A percentile compares a stretch with the other conserved stretches of the same genome.
Conservation (phyloP, 2,888 invertebrate genomes). For the Lepidonotus clava region DNA sequence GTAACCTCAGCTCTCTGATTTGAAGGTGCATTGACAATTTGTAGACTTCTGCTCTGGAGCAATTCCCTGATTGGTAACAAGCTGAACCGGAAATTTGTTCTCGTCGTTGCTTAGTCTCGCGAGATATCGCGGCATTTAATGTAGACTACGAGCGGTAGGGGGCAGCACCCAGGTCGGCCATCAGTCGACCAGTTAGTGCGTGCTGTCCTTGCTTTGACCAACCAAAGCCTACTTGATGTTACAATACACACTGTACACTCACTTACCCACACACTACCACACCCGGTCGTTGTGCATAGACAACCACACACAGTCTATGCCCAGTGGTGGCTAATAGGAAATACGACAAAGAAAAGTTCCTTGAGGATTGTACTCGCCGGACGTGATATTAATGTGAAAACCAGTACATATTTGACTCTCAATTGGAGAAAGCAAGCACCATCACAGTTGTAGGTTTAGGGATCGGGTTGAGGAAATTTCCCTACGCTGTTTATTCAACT, state of each 20-base stretch:
- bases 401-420: not conserved
- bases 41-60: constrained; percentile 10
- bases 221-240: too few species aligned
- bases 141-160: constrained; percentile 20
- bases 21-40: constrained; percentile 4
- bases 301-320: not conserved
- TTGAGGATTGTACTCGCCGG: not conserved
- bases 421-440: constrained; percentile 6
- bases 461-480: not conserved
- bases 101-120: not conserved
- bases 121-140: constrained; percentile 13
- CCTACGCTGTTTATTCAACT: not conserved
- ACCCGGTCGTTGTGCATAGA: not conserved
- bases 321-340: not conserved
- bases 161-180: constrained; percentile 32
- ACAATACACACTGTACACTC: not conserved
- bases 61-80: not conserved
- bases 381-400: constrained; percentile 20
- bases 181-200: not conserved
- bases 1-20: not conserved
- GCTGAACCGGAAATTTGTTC: constrained; percentile 5
- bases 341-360: not conserved
- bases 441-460: not conserved
- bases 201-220: constrained; percentile 8
- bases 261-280: not conserved